Percentiles rank a stretch among this genome's conserved stretches.
phyloP scores from a whole-genome alignment of 2,888 invertebrate genomes.

The Xestoiulus laeticollis region DNA sequence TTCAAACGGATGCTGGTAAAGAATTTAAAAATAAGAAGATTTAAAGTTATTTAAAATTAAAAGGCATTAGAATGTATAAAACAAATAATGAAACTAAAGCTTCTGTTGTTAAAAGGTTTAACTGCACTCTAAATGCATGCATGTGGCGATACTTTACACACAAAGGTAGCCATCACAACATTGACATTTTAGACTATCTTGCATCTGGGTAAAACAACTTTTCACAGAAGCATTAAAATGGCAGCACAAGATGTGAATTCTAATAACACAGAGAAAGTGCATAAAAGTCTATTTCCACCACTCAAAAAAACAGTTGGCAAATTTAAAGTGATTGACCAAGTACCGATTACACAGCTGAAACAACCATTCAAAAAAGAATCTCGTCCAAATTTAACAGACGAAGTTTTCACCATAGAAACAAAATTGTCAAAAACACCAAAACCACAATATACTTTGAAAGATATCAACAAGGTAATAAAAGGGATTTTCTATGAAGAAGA shows the following conservation, averaged over 20 bases:
- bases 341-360: background rate
- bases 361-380: slow-evolving; percentile 16
- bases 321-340: background rate
- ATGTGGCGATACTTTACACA: slow-evolving; percentile 55
- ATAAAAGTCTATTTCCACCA: background rate
- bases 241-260: background rate
- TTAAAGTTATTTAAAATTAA: background rate
- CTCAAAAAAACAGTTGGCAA: background rate
- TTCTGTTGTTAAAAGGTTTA: slow-evolving; percentile 57
- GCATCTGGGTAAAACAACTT: background rate
- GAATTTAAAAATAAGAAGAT: slow-evolving; percentile 58
- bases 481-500: background rate
- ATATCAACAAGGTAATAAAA: background rate
- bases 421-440: background rate
- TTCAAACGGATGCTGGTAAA: slow-evolving; percentile 58
- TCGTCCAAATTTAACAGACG: background rate
- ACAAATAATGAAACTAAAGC: slow-evolving; percentile 57
- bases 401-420: slow-evolving; percentile 9
- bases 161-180: background rate
- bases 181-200: background rate
- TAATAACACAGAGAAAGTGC: background rate
- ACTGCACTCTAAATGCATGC: slow-evolving; percentile 57
- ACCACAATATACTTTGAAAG: background rate
- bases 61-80: background rate
- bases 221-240: slow-evolving; percentile 28